Base-by-base conservation (phyloP, 2,888 invertebrate genomes). In the Acleris literana region DNA sequence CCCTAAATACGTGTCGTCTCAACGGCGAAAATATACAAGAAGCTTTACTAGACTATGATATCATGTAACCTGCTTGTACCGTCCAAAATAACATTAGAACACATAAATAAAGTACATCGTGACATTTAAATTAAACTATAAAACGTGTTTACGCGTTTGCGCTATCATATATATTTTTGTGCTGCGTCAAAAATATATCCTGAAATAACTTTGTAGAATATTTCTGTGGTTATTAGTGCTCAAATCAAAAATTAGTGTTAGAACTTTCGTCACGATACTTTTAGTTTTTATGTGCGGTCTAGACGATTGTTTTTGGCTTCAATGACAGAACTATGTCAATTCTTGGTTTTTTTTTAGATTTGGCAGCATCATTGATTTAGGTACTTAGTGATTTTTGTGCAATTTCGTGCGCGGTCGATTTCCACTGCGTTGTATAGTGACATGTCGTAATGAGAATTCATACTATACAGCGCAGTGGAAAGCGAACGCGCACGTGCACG, bases 71-170 rank as follows among this genome's bases (percentile, higher is more conserved):
- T 25, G 54, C 33, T 54, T 33, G n/a, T 49, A 57, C 25, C 54
- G 39, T 56, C 61, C 48, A 18, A 66, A 57, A 66, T 66, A 66
- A 56, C 65, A 51, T 54, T 43, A 16, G 25, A 72, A 74, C 13
- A 76, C 82, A 80, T 85, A 86, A 86, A 87, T 87, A 84, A 83
- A 77, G 61, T 68, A 73, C 77, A 82, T 77, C 75, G 73, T 81
- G 82, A 83, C 86, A 76, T 80, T 81, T 79, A 76, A 74, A 75
- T 74, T 52, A 46, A 53, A 66, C 52, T 62, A 57, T 62, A 62
- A 57, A 57, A 57, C 18, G 46, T 61, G 22, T 33, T 59, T 53
- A 55, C 25, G 33, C 44, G 56, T 44, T 25, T 9, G 49, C 64
- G 7, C 43, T 39, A 29, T 59, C 58, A 57, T 57, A 57, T 57